A percentile compares a stretch with the other conserved stretches of the same genome.
These are phyloP conservation scores for Pachyuromys duprasi DNA, from an alignment of 2,797 vertebrate genomes.

Conservation along the genomic window DNA sequence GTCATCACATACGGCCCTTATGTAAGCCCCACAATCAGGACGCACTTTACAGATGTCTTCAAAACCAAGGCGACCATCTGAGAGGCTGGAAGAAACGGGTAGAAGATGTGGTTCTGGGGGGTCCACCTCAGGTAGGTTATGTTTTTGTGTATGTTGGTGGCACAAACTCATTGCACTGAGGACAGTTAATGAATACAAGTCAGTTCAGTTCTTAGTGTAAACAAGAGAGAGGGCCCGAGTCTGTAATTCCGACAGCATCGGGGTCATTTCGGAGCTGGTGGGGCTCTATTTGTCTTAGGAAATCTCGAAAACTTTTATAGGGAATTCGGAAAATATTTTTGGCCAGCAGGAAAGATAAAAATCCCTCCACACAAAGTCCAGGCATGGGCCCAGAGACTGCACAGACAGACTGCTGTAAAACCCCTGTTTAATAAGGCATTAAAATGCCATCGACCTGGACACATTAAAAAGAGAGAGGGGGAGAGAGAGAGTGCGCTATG, in stretches of 20 bases:
- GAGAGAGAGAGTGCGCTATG: constrained; percentile 81
- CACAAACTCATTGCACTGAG: neutral
- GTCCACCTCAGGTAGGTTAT: constrained; percentile 10
- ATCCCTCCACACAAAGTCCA: constrained; percentile 86
- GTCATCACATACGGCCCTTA: constrained; percentile 65
- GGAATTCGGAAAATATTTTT: constrained; percentile 88
- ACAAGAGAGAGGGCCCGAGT: constrained; percentile 53
- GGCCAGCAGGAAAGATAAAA: constrained; percentile 86
- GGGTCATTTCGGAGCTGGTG: constrained; percentile 81
- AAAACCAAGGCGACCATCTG: constrained; percentile 47
- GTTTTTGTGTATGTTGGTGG: constrained; percentile 28
- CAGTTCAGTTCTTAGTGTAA: constrained; percentile 77
- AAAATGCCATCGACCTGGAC: constrained; percentile 91
- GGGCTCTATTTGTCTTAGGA: constrained; percentile 86
- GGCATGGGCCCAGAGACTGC: constrained; percentile 85
- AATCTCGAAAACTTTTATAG: constrained; percentile 85
- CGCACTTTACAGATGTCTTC: constrained; percentile 52
- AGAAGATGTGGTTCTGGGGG: constrained; percentile 70
- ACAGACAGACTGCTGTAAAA: constrained; percentile 90
- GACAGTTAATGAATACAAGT: constrained; percentile 69
- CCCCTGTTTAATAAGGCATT: constrained; percentile 90
- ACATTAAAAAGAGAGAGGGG: constrained; percentile 79
- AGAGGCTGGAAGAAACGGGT: constrained; percentile 75
- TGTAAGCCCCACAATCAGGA: constrained; percentile 58
- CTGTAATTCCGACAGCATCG: constrained; percentile 75